phyloP scores from a whole-genome alignment of 2,888 invertebrate genomes.

The Scrobipalpa atriplicella region DNA sequence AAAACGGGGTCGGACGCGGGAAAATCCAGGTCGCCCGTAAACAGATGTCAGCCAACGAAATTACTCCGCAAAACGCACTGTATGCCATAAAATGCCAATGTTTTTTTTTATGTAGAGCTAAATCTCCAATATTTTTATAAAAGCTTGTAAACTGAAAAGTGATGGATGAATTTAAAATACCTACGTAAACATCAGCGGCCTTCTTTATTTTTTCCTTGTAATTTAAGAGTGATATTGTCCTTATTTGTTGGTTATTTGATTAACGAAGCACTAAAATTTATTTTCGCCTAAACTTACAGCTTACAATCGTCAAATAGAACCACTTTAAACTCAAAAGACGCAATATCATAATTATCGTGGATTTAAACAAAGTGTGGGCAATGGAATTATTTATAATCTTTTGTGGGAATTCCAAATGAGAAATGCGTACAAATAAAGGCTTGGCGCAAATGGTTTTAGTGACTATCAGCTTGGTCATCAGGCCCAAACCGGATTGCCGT shows the following conservation, averaged over 20 bases:
- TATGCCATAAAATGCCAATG: too few species aligned
- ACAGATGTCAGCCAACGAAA: slow-evolving; percentile 24
- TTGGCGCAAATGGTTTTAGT: not conserved
- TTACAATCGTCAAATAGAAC: not conserved
- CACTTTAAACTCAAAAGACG: slow-evolving; percentile 7
- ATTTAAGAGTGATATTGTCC: not conserved
- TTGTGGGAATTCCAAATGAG: slow-evolving; percentile 14
- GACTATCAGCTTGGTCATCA: not conserved
- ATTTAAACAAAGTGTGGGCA: slow-evolving; percentile 9
- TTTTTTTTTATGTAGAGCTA: not conserved
- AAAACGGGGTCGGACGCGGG: slow-evolving; percentile 55
- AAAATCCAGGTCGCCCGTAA: slow-evolving; percentile 50
- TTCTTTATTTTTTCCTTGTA: not conserved
- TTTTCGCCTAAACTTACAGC: not conserved
- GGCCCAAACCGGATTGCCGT: slow-evolving; percentile 12
- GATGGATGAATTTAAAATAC: not conserved
- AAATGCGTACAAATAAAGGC: slow-evolving; percentile 19
- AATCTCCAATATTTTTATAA: not conserved
- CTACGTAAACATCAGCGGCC: not conserved
- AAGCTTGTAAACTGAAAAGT: not conserved
- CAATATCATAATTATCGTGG: not conserved
- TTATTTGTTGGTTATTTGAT: not conserved
- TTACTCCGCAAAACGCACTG: slow-evolving; percentile 1
- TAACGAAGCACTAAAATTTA: too few species aligned
- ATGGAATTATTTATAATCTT: slow-evolving; percentile 1